Conservation (phyloP, 2,888 invertebrate genomes). For the Leptinotarsa haldemani region DNA sequence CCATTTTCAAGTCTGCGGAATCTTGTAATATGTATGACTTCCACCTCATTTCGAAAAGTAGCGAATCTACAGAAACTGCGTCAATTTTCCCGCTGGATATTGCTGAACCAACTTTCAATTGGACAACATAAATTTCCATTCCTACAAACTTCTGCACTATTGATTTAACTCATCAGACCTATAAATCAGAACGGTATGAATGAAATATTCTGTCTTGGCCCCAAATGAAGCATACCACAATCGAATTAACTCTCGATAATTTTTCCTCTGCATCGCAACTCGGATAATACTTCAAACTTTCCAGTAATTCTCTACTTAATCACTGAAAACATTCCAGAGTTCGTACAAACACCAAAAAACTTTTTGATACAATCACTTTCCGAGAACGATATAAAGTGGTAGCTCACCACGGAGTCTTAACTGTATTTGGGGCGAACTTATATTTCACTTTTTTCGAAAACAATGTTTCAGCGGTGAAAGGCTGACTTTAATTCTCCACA, state of each 20-base stretch:
- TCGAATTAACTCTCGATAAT: conserved; percentile 11
- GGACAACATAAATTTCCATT: too few relatives aligned
- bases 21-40: too few relatives aligned
- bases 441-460: conserved; percentile 20
- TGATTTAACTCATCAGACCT: background rate
- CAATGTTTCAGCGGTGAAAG: conserved; percentile 10
- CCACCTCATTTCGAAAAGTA: too few relatives aligned
- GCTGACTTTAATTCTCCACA: conserved; percentile 12
- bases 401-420: conserved; percentile 9
- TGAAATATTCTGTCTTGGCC: background rate
- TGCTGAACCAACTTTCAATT: too few relatives aligned
- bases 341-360: conserved; percentile 14
- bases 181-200: background rate
- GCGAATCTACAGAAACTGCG: too few relatives aligned
- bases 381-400: conserved; percentile 15
- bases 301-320: conserved; percentile 15
- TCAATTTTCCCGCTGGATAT: too few relatives aligned
- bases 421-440: conserved; percentile 19
- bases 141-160: too few relatives aligned
- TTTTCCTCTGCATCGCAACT: conserved; percentile 9
- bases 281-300: conserved; percentile 18
- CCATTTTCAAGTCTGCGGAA: too few relatives aligned
- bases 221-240: conserved; percentile 9
- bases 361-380: conserved; percentile 20
- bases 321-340: conserved; percentile 14